These are phyloP conservation scores for Festucalex cinctus DNA, from an alignment of 2,113 vertebrate genomes.

Conservation along the genomic window DNA sequence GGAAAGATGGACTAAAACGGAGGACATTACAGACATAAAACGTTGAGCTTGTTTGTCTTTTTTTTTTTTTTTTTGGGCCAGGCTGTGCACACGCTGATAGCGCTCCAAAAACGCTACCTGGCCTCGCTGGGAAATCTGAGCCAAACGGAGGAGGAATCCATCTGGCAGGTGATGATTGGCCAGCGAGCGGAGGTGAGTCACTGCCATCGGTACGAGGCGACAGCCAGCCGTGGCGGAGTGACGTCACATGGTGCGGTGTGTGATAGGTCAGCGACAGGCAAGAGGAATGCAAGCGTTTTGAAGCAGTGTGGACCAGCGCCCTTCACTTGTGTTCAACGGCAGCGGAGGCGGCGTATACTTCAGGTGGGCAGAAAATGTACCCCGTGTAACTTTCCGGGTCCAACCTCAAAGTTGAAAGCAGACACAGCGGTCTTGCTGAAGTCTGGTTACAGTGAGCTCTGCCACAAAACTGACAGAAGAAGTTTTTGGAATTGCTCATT, in stretches of 20 bases:
- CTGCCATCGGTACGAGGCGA: background rate
- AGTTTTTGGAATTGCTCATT: too few species aligned
- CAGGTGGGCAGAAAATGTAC: constrained; percentile 57
- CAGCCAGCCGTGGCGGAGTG: background rate
- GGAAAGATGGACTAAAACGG: too few species aligned
- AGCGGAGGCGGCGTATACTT: constrained; percentile 66
- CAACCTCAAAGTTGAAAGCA: too few species aligned
- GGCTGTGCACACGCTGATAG: constrained; percentile 74
- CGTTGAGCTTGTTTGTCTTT: too few species aligned
- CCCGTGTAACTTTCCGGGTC: too few species aligned
- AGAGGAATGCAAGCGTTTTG: constrained; percentile 65
- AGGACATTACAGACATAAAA: too few species aligned
- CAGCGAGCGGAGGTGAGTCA: constrained; percentile 69
- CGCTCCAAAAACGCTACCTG: constrained; percentile 70
- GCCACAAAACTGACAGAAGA: too few species aligned
- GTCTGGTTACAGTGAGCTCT: too few species aligned
- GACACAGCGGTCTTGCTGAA: too few species aligned
- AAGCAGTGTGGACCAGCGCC: constrained; percentile 67
- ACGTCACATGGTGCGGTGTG: background rate
- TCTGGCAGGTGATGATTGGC: constrained; percentile 77
- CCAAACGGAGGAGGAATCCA: constrained; percentile 63
- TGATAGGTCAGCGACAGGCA: constrained; percentile 63
- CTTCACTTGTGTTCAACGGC: constrained; percentile 69
- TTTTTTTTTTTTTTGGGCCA: too few species aligned
- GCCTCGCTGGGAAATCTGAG: constrained; percentile 65